Base-by-base conservation (phyloP, 2,888 invertebrate genomes). In the Dicyrtoma fusca region DNA sequence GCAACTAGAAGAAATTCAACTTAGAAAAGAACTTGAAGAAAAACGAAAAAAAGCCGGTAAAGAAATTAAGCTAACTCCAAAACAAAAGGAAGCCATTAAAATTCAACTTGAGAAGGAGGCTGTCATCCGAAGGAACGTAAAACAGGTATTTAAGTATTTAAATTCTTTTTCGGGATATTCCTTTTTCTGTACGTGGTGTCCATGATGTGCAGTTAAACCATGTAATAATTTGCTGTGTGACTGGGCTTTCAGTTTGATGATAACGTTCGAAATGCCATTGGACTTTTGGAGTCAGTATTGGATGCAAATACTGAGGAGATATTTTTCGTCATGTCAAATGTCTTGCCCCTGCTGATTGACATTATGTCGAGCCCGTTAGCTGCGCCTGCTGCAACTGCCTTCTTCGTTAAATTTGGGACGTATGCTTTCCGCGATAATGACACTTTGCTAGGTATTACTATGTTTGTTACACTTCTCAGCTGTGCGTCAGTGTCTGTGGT, bases 1-100 rank as follows among this genome's bases (percentile, higher is more conserved):
- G 75, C 98, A 99, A 83, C 87, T 95, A 82, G 97, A 97, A 82
- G 98, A 98, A 83, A 84, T 95, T 79, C 94, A 97, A 82, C 85
- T 97, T 69, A 87, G 93, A n/a, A 89, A 94, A 74, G 97, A 97
- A 85, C 85, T 97, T 21, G 96, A 96, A 80, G 95, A 95, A 81
- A 95, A 95, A 84, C 89, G 89, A 69, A 88, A 89, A 34, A 88
- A 88, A 73, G 91, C 92, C 81, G 94, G 94, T 0, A 81, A 82
- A 62, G 89, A 89, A 57, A 88, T 89, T 0, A 88, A 89, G 81
- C 84, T 91, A 62, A 90, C 92, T 0, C 89, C 91, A 14, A 97
- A 97, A 83, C 98, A 99, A 83, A 91, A 94, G 82, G 97, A 98
- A 83, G 90, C 91, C 0, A 88, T 97, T 65, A 92, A 92, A 82